Conservation (phyloP, 2,113 vertebrate species). For the Forbesichthys papilliferus region DNA sequence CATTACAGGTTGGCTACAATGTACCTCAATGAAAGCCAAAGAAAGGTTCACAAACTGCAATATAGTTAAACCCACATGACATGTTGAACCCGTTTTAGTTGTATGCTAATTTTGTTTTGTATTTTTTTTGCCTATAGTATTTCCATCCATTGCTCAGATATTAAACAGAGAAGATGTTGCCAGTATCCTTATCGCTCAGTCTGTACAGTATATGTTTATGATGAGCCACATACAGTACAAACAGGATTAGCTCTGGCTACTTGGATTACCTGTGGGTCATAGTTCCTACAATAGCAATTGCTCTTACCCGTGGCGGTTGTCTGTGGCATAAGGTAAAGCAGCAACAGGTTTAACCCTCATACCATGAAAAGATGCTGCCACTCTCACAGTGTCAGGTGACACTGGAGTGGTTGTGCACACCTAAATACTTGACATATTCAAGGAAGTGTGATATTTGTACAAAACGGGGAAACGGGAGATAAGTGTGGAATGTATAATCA, state of each 20-base stretch:
- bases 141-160: too few species aligned
- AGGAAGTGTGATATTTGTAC: constrained; percentile 39
- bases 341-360: neutral
- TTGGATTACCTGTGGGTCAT: constrained; percentile 48
- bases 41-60: too few species aligned
- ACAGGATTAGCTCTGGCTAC: constrained; percentile 54
- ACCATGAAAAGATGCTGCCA: neutral
- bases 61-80: too few species aligned
- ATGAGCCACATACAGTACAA: constrained; percentile 34
- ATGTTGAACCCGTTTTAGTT: too few species aligned
- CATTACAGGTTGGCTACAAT: too few species aligned
- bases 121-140: too few species aligned
- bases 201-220: constrained; percentile 28
- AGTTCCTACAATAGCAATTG: constrained; percentile 30
- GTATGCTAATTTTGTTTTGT: too few species aligned
- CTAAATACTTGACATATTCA: constrained; percentile 44
- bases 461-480: constrained; percentile 29
- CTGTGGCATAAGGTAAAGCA: constrained; percentile 32
- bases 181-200: neutral
- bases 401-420: constrained; percentile 52
- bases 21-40: too few species aligned
- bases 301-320: constrained; percentile 21
- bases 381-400: constrained; percentile 28
- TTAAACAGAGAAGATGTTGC: too few species aligned
- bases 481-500: constrained; percentile 4